These are phyloP conservation scores for Drosophila paramelanica DNA, from an alignment of 2,888 invertebrate species.

Conservation along the genomic window DNA sequence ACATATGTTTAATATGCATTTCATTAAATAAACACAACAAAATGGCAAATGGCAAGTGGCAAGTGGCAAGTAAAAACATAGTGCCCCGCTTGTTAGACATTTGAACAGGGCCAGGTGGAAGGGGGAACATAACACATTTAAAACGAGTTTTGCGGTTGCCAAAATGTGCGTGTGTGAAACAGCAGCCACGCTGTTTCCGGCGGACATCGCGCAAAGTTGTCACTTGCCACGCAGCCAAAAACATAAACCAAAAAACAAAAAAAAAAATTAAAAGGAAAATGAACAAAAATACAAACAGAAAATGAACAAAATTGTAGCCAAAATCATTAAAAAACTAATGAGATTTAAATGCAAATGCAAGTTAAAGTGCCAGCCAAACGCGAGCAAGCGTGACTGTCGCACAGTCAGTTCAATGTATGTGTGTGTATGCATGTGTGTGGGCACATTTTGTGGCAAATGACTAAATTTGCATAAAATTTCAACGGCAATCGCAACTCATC, in stretches of 20 bases:
- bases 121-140: constrained; percentile 42
- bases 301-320: constrained; percentile 50
- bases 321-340: constrained; percentile 80
- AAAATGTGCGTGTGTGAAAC: constrained; percentile 33
- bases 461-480: constrained; percentile 74
- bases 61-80: constrained; percentile 36
- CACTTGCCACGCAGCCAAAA: constrained; percentile 56
- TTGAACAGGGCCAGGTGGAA: not conserved
- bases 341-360: constrained; percentile 80
- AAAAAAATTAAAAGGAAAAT: constrained; percentile 18
- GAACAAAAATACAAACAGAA: constrained; percentile 12
- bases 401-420: constrained; percentile 1
- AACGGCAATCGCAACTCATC: constrained; percentile 28
- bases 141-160: constrained; percentile 62
- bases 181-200: constrained; percentile 56
- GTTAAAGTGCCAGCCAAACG: constrained; percentile 46
- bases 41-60: constrained; percentile 43
- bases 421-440: constrained; percentile 16
- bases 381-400: not conserved
- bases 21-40: constrained; percentile 73
- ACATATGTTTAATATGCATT: constrained; percentile 75
- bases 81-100: constrained; percentile 37
- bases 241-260: constrained; percentile 28
- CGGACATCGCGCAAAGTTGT: constrained; percentile 71
- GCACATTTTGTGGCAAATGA: constrained; percentile 69